Conservation (phyloP, 2,113 vertebrate species). For the Elephantulus edwardii region DNA sequence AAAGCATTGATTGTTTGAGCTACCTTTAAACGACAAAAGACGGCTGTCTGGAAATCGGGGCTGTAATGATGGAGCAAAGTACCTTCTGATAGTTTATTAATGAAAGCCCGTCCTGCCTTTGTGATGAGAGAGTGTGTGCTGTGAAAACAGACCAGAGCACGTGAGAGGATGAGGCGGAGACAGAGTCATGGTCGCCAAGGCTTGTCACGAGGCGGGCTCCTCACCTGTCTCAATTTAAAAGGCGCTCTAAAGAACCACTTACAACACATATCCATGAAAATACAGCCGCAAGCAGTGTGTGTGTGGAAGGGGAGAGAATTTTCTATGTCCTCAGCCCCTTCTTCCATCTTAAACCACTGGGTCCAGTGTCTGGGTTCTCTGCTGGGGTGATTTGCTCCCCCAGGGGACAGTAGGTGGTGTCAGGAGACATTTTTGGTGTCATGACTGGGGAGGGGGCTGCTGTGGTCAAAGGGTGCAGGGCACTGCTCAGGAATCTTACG, state of each 20-base stretch:
- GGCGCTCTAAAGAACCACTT: neutral
- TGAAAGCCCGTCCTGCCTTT: neutral
- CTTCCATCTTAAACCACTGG: neutral
- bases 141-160: rapidly evolving
- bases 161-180: neutral
- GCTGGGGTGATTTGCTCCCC: too few relatives aligned
- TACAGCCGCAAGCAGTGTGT: neutral
- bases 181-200: neutral
- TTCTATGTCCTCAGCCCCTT: rapidly evolving
- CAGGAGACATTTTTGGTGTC: too few relatives aligned
- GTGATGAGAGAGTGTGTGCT: neutral
- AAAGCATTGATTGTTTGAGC: constrained; percentile 36
- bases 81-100: neutral
- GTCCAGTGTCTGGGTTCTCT: neutral
- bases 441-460: too few relatives aligned
- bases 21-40: neutral
- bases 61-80: neutral
- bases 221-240: constrained; percentile 35
- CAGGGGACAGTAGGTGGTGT: too few relatives aligned
- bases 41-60: neutral
- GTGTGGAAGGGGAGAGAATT: neutral
- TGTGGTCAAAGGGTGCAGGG: too few relatives aligned
- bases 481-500: rapidly evolving
- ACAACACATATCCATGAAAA: neutral
- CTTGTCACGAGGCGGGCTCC: neutral